A percentile compares a stretch with the other conserved stretches of the same genome.
These are phyloP conservation scores for Lethenteron camtschaticum DNA, from an alignment of 2,113 vertebrate genomes.

Conservation along the genomic window DNA sequence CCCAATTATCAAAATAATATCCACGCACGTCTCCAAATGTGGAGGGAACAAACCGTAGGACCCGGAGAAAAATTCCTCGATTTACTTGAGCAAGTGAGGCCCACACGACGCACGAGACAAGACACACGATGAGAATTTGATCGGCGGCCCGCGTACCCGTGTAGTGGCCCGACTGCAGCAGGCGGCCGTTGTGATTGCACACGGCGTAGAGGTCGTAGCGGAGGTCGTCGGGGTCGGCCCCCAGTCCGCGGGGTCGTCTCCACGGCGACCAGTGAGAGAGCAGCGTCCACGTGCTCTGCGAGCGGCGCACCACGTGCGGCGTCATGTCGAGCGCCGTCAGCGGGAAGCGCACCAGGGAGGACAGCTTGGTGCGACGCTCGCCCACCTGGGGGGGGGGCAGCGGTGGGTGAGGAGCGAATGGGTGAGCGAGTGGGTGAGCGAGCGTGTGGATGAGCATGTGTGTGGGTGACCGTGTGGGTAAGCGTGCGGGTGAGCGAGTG, in stretches of 20 bases:
- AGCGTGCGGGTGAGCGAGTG: too few species aligned
- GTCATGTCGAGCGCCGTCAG: slow-evolving; percentile 63
- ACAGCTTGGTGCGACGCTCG: slow-evolving; percentile 65
- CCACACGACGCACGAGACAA: too few species aligned
- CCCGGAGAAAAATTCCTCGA: too few species aligned
- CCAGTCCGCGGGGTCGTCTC: slow-evolving; percentile 17
- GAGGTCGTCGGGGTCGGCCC: slow-evolving; percentile 25
- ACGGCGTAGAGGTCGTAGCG: slow-evolving; percentile 76
- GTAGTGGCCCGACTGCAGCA: slow-evolving; percentile 92
- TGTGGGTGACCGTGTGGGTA: neutral
- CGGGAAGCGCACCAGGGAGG: slow-evolving; percentile 64
- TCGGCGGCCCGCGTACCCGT: slow-evolving; percentile 34
- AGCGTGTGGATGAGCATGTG: neutral
- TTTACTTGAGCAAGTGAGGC: too few species aligned
- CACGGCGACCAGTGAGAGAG: slow-evolving; percentile 63
- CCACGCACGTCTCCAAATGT: too few species aligned
- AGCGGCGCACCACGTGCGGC: slow-evolving; percentile 52
- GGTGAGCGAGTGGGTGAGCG: neutral
- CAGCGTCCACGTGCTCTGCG: slow-evolving; percentile 21
- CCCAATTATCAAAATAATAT: too few species aligned
- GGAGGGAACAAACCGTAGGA: too few species aligned
- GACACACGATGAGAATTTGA: too few species aligned
- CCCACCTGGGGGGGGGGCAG: slow-evolving; percentile 29
- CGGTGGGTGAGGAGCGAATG: neutral
- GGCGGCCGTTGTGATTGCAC: slow-evolving; percentile 85